Conservation (phyloP, 2,888 invertebrate genomes). For the Aleiodes leptofemur region DNA sequence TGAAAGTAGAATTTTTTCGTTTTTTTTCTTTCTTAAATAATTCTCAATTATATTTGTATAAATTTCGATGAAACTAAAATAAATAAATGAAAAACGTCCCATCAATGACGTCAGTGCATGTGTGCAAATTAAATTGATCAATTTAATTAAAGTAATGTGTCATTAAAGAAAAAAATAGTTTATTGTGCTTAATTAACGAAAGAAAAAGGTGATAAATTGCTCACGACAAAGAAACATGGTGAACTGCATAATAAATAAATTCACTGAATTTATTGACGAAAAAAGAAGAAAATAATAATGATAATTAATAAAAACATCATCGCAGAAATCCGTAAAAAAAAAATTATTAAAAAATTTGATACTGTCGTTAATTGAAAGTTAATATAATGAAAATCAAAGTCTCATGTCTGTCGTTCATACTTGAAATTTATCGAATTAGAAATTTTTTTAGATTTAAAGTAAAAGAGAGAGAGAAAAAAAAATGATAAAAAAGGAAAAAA, state of each 20-base stretch:
- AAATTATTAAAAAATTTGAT: conserved; percentile 12
- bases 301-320: not conserved
- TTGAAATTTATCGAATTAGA: conserved; percentile 25
- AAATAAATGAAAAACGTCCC: conserved; percentile 8
- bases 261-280: conserved; percentile 2
- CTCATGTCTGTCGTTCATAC: conserved; percentile 31
- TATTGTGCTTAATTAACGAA: conserved; percentile 23
- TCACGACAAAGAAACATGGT: conserved; percentile 1
- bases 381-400: no score
- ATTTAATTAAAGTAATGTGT: conserved; percentile 19
- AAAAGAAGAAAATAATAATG: not conserved
- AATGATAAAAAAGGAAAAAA: not conserved
- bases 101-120: conserved; percentile 18
- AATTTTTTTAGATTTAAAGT: not conserved
- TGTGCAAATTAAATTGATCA: conserved; percentile 12
- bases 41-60: conserved; percentile 37
- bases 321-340: not conserved
- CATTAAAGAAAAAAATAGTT: conserved; percentile 21
- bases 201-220: conserved; percentile 10
- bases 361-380: conserved; percentile 2
- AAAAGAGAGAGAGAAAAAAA: not conserved
- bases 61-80: conserved; percentile 12
- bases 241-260: conserved; percentile 1
- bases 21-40: not conserved
- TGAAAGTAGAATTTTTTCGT: conserved; percentile 1